A percentile compares a stretch with the other conserved stretches of the same genome.
Conservation (phyloP, 2,797 vertebrate genomes). For the Buphagus erythrorhynchus region DNA sequence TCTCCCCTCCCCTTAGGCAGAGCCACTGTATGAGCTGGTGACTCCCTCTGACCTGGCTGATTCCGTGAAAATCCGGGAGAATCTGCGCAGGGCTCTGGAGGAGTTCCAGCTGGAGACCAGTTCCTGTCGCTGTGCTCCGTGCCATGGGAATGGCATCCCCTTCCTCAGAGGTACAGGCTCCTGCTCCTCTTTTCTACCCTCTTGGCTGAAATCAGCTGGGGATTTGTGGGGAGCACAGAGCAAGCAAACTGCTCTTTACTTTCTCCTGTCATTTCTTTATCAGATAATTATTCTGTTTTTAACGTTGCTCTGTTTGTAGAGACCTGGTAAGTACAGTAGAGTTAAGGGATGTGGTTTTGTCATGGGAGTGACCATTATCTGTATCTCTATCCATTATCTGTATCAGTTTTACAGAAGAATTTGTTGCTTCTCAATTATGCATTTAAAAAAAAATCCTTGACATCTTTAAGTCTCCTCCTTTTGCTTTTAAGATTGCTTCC, state of each 20-base stretch:
- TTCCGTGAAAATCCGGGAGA: conserved; percentile 78
- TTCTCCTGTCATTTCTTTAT: background rate
- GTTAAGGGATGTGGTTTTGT: background rate
- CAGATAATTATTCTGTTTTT: background rate
- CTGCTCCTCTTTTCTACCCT: background rate
- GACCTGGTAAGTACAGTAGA: background rate
- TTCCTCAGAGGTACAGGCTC: conserved; percentile 85
- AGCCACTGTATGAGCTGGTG: conserved; percentile 88
- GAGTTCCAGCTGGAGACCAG: conserved; percentile 86
- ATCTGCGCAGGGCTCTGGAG: conserved; percentile 84
- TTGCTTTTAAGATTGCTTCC: conserved; percentile 28
- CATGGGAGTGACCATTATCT: background rate
- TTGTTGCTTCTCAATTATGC: conserved; percentile 13
- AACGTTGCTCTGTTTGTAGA: background rate
- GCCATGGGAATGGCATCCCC: conserved; percentile 87
- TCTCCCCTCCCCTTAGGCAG: conserved; percentile 71
- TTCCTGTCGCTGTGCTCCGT: conserved; percentile 87
- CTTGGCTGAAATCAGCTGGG: background rate
- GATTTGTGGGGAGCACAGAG: background rate
- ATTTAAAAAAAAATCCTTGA: background rate
- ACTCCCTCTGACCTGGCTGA: conserved; percentile 80
- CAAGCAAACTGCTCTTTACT: background rate
- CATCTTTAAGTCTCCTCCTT: conserved; percentile 27
- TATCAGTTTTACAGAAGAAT: background rate
- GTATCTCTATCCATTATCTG: background rate